Percentiles rank a stretch among this genome's conserved stretches.
Evolutionary conservation across 2,113 vertebrate genomes (phyloP).

Genomic region (Nansenia antarctica): DNA sequence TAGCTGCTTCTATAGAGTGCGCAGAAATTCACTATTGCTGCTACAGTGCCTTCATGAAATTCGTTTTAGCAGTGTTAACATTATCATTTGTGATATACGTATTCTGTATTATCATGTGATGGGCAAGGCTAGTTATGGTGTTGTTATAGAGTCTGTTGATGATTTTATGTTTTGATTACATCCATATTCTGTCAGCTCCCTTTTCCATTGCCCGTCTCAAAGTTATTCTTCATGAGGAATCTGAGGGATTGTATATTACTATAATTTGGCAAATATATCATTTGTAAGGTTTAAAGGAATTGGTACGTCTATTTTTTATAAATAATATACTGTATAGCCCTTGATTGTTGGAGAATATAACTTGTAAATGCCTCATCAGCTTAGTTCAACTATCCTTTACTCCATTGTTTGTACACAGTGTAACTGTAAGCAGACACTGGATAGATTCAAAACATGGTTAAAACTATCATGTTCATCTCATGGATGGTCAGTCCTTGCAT

Average conservation of each 20-base stretch:
- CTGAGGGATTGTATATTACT: not conserved
- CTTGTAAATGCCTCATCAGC: too few relatives aligned
- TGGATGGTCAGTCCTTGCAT: too few relatives aligned
- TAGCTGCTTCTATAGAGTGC: too few relatives aligned
- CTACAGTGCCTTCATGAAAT: not conserved
- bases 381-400: too few relatives aligned
- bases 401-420: too few relatives aligned
- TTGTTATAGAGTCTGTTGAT: not conserved
- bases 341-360: too few relatives aligned
- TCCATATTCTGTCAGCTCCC: not conserved
- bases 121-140: not conserved
- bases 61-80: not conserved
- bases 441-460: too few relatives aligned
- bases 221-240: not conserved
- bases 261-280: not conserved
- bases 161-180: not conserved
- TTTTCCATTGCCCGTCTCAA: not conserved
- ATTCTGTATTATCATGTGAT: not conserved
- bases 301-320: too few relatives aligned
- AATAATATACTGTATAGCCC: too few relatives aligned
- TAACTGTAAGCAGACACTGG: too few relatives aligned
- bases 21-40: not conserved
- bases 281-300: not conserved
- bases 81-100: not conserved
- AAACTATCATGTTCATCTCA: too few relatives aligned